Percentiles rank a stretch among this genome's conserved stretches.
These are phyloP conservation scores for Drosophila vallismaia DNA, from an alignment of 2,888 invertebrate species.

Conservation along the genomic window DNA sequence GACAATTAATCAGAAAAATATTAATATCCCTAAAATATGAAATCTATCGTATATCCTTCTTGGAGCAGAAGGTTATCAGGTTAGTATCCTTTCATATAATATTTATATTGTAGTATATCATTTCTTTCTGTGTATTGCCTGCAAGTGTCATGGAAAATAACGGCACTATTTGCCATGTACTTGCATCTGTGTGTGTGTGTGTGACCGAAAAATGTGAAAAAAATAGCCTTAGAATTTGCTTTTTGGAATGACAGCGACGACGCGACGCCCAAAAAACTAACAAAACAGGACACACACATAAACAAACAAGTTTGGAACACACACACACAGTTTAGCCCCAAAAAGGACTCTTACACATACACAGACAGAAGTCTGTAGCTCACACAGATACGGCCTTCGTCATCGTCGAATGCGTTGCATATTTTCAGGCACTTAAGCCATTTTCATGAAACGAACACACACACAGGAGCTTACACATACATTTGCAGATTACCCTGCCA, in stretches of 20 bases:
- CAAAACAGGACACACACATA: constrained; percentile 29
- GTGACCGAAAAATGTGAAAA: constrained; percentile 5
- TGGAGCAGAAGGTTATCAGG: no score
- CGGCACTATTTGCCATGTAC: constrained; percentile 58
- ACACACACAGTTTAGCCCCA: neutral
- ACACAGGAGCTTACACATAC: constrained; percentile 28
- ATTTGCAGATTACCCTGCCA: constrained; percentile 55
- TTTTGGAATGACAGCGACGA: constrained; percentile 43
- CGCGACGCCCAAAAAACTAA: constrained; percentile 62
- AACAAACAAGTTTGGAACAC: constrained; percentile 15
- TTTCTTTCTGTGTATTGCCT: constrained; percentile 24
- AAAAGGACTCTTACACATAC: constrained; percentile 6
- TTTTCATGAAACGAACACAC: constrained; percentile 70
- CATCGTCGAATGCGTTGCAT: constrained; percentile 68
- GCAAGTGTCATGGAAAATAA: constrained; percentile 68
- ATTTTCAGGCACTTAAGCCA: constrained; percentile 80
- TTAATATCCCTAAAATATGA: no score
- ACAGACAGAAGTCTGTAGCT: constrained; percentile 19
- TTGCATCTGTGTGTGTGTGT: constrained; percentile 14
- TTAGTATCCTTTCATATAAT: no score
- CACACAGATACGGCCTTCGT: constrained; percentile 15
- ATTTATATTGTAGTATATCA: no score
- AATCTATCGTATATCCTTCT: no score
- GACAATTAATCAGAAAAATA: neutral
- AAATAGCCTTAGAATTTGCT: constrained; percentile 66